Conservation (phyloP, 2,113 vertebrate genomes). For the Mobula birostris region DNA sequence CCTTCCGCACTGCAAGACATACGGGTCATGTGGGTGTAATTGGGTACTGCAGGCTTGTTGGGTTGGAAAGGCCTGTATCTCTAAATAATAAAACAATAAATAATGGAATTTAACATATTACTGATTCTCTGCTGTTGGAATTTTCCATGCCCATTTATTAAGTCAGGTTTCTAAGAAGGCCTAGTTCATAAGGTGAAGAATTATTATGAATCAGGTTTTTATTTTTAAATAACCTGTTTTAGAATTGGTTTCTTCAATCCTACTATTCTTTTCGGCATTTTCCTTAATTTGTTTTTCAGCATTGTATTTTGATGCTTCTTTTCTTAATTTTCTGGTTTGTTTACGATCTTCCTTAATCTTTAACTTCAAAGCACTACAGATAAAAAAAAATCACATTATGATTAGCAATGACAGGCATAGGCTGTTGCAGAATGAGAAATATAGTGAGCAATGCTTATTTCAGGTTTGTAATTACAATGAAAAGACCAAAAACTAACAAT, state of each 20-base stretch:
- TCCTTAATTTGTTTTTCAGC: constrained; percentile 48
- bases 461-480: not conserved
- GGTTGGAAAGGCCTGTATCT: no score
- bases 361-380: constrained; percentile 67
- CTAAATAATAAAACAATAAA: no score
- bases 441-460: not conserved
- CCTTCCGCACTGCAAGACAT: no score
- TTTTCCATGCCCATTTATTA: not conserved
- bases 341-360: constrained; percentile 71
- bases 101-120: not conserved
- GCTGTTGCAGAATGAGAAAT: not conserved
- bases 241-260: constrained; percentile 35
- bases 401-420: not conserved
- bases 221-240: constrained; percentile 9
- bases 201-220: not conserved
- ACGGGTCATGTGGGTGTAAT: no score
- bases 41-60: no score
- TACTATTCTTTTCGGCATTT: constrained; percentile 38
- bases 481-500: not conserved
- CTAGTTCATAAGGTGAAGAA: not conserved
- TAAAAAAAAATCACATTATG: not conserved
- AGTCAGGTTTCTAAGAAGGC: not conserved
- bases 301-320: constrained; percentile 45
- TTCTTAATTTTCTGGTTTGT: constrained; percentile 56
- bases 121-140: not conserved